Conservation (phyloP, 1,140 invertebrate genomes). For the Drosophila miranda region DNA sequence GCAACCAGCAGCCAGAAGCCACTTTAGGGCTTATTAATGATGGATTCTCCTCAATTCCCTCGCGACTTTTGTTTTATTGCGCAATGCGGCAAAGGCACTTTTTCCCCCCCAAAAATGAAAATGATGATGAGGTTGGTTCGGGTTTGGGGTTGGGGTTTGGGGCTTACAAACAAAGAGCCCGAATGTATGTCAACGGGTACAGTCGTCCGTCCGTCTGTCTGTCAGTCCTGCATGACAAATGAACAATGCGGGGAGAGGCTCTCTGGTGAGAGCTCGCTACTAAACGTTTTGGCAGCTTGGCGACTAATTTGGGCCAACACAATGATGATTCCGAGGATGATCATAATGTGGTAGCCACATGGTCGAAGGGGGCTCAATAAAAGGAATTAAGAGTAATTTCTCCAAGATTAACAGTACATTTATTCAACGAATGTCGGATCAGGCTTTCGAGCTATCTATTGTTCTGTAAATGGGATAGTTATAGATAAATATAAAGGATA, state of each 20-base stretch:
- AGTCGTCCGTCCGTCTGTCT: conserved; percentile 25
- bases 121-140: conserved; percentile 1
- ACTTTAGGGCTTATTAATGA: conserved; percentile 81
- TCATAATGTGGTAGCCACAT: background rate
- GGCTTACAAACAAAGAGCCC: conserved; percentile 47
- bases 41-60: conserved; percentile 76
- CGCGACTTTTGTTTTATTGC: conserved; percentile 67
- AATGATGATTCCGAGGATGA: conserved; percentile 11
- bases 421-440: too few species aligned
- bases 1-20: conserved; percentile 24
- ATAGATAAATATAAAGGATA: too few species aligned
- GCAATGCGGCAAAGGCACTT: conserved; percentile 47
- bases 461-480: too few species aligned
- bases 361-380: background rate
- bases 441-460: too few species aligned
- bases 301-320: conserved; percentile 71
- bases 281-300: conserved; percentile 77
- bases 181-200: conserved; percentile 73
- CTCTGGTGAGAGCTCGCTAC: conserved; percentile 61
- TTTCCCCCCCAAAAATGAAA: conserved; percentile 10
- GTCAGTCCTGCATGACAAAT: conserved; percentile 67
- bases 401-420: too few species aligned
- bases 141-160: conserved; percentile 6
- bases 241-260: conserved; percentile 50
- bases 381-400: too few species aligned